Evolutionary conservation across 2,888 invertebrate genomes (phyloP), one percentile per base, ranked within the genome.

Genomic region (Junonia oenone): DNA sequence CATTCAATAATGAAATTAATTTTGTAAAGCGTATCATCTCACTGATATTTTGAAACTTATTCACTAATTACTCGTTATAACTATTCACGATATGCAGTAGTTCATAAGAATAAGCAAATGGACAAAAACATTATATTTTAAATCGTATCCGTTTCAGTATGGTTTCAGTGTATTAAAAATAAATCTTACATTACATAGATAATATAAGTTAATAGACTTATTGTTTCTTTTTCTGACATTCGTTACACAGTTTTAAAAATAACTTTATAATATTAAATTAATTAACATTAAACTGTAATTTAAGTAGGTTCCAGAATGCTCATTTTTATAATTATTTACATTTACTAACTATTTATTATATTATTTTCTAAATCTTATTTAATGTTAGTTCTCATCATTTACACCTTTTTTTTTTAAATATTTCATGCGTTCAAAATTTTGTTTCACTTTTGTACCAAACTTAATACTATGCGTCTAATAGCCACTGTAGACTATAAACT

Each of bases 11-110:
- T 22, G 22, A 43, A 61, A 58, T 45, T 55, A 58, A 62, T 63
- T 56, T 64, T 50, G 59, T 67, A 67, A 67, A 67, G 65, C 67
- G 67, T 61, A 57, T 66, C 43, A n/a, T 66, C 63, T 65, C 66
- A 65, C 65, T 65, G 63, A 55, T 59, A 61, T 58, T 61, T 58
- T 13, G 54, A 22, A 55, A 51, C 60, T 63, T 55, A 59, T 47
- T 49, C 48, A 50, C 46, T 51, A 51, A 19, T 19, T 6, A 11
- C 3, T 11, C 11, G 11, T 40, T 19, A 40, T 55, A 54, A 55
- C 55, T 57, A 57, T 56, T 55, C 60, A 63, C 58, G 62, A 63
- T 58, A 60, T 60, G 56, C 60, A 46, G 47, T 55, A 62, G 52
- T 56, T 61, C 61, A 61, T 63, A 52, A 63, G 58, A 58, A 47